Base-by-base conservation (phyloP, 2,888 invertebrate species). In the Pimpla rufipes region DNA sequence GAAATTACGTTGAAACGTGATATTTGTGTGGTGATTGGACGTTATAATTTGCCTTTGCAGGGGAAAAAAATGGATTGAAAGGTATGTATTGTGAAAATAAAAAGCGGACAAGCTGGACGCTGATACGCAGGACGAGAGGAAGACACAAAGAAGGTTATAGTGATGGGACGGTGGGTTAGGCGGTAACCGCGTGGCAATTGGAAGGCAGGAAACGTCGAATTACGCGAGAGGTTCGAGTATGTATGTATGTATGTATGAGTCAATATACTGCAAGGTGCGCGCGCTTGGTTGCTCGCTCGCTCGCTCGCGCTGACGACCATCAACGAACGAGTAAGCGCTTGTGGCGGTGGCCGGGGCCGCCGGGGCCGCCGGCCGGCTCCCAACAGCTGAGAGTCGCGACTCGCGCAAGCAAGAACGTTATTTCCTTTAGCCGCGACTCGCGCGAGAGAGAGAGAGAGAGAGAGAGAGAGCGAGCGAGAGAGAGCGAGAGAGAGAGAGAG, bases 201-300 rank as follows among this genome's bases (percentile, higher is more conserved):
- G 70, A 81, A 55, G 55, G 64, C 80, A 78, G 81, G 84, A 84
- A 84, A 84, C 79, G 81, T 81, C 81, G 71, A 79, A 84, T 84
- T 81, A 83, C 82, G 81, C 59, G 68, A 78, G 80, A n/a, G n/a
- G 74, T 73, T 80, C 77, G 75, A 71, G 5, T 11, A 1, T 64
- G 13, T 29, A 29, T 66, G 37, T 67, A 67, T 42, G 57, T 70
- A 29, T 42, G 59, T 75, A 64, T 57, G 66, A 71, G 62, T 42
- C 52, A 47, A 67, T 67, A 67, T 18, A 59, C 67, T 18, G 66
- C 16, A 16, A 66, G 62, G 55, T 71, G 71, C 68, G 42, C 52
- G 75, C 79, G 62, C 42, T 45, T 5, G 47, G 52, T 62, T 45
- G n/a, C n/a, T n/a, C n/a, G n/a, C n/a, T n/a, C n/a, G n/a, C n/a